Conservation (phyloP, 2,888 invertebrate genomes). For the Polydrusus pterygomalis region DNA sequence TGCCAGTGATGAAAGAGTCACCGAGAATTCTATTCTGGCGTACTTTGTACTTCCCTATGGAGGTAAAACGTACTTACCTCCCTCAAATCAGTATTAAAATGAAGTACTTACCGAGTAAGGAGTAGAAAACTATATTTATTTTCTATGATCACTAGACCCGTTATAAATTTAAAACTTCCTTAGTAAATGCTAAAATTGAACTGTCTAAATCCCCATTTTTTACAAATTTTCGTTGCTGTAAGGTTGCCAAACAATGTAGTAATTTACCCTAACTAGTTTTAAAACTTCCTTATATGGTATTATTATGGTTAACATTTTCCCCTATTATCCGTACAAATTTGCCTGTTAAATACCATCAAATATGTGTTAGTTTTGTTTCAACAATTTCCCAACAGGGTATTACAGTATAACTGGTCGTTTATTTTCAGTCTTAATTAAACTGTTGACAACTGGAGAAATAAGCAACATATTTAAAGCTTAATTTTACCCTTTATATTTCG, state of each 20-base stretch:
- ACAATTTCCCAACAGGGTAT: conserved; percentile 10
- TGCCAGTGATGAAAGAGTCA: no score
- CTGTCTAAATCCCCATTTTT: no score
- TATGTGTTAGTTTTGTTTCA: conserved; percentile 12
- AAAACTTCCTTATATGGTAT: neutral
- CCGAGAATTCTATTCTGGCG: no score
- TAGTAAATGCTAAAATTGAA: no score
- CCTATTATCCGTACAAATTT: conserved; percentile 6
- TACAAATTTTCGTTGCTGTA: no score
- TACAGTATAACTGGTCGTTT: conserved; percentile 18
- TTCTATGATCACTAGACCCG: no score
- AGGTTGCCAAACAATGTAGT: neutral
- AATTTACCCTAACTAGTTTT: neutral
- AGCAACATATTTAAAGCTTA: conserved; percentile 13
- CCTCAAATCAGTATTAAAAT: no score
- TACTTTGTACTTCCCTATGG: no score
- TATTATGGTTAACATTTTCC: neutral
- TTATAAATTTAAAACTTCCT: no score
- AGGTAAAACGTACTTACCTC: no score
- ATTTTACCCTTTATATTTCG: conserved; percentile 2
- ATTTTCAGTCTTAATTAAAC: conserved; percentile 21
- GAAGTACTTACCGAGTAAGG: no score
- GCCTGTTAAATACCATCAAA: conserved; percentile 7
- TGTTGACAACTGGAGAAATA: conserved; percentile 15
- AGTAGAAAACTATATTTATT: no score